Evolutionary conservation across 2,797 vertebrate species (phyloP), one percentile per base, ranked within the genome.

Genomic region (Onychomys torridus): DNA sequence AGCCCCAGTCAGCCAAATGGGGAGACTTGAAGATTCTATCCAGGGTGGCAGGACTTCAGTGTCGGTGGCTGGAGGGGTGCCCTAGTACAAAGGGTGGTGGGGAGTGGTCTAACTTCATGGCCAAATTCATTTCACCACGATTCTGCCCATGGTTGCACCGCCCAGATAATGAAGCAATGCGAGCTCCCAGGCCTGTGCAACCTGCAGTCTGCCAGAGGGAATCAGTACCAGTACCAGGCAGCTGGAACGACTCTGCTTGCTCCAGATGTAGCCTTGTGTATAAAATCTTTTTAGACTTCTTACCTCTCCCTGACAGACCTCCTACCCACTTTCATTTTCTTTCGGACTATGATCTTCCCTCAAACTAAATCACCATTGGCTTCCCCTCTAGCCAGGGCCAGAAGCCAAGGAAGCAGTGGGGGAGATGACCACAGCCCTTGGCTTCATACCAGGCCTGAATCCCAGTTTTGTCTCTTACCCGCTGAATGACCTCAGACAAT

Each of bases 61-160:
- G 19, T 17, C 2, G 19, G 21, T 32, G 69, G 83, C 65, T 10
- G 25, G 40, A 71, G 63, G 79, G 87, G 55, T 52, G 46, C 52
- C 78, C 29, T 14, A 37, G 69, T 29, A 79, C 37, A 49, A 43
- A 92, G 79, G 5, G 21, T 23, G 71, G 61, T 27, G 1, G 52
- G 37, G 29, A 63, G 34, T 1, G 32, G 19, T 16, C 16, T 23
- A 71, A 59, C 77, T 76, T 87, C 78, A 73, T 2, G 5, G 82
- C 55, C 86, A 84, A 89, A 89, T 88, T 21, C 23, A 14, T 71
- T 55, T 61, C 52, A 91, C 89, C 93, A 81, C 69, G 12, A 93
- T 85, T 61, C 75, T 89, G 85, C 55, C 81, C 75, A 77, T 1
- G 40, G 43, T 73, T 2, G 43, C 25, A 8, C 14, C 34, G 63